phyloP scores from a whole-genome alignment of 1,140 invertebrate species.

The Fopius arisanus region DNA sequence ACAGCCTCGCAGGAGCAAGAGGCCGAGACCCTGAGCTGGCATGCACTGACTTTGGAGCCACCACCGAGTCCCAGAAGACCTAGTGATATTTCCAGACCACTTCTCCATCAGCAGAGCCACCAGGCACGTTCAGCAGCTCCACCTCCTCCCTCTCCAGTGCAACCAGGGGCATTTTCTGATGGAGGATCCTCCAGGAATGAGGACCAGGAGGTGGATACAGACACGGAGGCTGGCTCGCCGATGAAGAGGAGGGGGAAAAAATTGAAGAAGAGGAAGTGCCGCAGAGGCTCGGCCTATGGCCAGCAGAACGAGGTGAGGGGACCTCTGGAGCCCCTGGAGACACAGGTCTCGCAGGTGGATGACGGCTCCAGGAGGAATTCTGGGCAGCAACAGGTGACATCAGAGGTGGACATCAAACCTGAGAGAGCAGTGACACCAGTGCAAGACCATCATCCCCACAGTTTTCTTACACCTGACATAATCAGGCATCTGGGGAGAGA shows the following conservation, averaged over 20 bases:
- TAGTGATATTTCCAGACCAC: slow-evolving; percentile 40
- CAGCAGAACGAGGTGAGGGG: slow-evolving; percentile 60
- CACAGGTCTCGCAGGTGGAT: slow-evolving; percentile 54
- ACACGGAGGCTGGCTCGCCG: slow-evolving; percentile 42
- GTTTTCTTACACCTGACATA: slow-evolving; percentile 70
- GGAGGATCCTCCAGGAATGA: slow-evolving; percentile 29
- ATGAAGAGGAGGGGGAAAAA: slow-evolving; percentile 52
- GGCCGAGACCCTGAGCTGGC: slow-evolving; percentile 58
- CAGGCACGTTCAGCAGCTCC: neutral
- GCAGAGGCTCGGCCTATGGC: slow-evolving; percentile 56
- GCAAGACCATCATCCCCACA: slow-evolving; percentile 38
- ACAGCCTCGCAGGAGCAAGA: slow-evolving; percentile 44
- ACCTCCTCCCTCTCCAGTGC: slow-evolving; percentile 31
- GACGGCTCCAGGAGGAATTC: slow-evolving; percentile 36
- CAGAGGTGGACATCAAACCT: neutral
- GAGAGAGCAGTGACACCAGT: slow-evolving; percentile 40
- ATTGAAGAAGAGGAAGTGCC: slow-evolving; percentile 54
- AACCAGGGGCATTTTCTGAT: neutral
- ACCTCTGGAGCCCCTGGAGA: slow-evolving; percentile 56
- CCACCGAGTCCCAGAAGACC: slow-evolving; percentile 46
- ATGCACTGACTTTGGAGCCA: slow-evolving; percentile 54
- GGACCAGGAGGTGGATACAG: slow-evolving; percentile 23
- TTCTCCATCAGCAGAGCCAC: neutral
- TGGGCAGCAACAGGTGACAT: neutral
- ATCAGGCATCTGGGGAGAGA: slow-evolving; percentile 73